A percentile compares a stretch with the other conserved stretches of the same genome.
Evolutionary conservation across 2,888 invertebrate species (phyloP).

Genomic region (Dynastes maya): DNA sequence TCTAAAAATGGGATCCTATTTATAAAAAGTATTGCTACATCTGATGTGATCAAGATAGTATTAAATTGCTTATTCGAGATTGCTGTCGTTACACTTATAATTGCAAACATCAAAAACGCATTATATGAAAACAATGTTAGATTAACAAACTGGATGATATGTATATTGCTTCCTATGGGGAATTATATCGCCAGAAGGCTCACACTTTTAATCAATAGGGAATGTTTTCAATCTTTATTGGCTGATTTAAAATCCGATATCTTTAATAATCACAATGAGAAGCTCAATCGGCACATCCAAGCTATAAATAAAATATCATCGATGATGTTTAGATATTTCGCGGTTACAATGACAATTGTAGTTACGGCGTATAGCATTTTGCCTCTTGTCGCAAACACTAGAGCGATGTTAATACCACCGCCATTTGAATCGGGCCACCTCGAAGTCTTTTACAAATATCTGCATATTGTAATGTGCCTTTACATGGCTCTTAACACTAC

Average conservation of each 20-base stretch:
- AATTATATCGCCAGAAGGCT: too few relatives aligned
- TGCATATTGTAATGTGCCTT: background rate
- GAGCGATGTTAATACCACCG: too few relatives aligned
- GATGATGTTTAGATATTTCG: conserved; percentile 11
- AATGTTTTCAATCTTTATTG: background rate
- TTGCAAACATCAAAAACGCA: background rate
- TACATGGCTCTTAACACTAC: background rate
- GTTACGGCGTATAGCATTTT: too few relatives aligned
- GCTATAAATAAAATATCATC: background rate
- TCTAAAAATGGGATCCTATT: background rate
- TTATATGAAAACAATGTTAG: background rate
- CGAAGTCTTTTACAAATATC: too few relatives aligned
- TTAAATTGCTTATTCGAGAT: background rate
- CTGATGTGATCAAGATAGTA: background rate
- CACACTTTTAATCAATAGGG: background rate
- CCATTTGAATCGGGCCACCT: too few relatives aligned
- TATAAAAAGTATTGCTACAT: background rate
- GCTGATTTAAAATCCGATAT: conserved; percentile 15
- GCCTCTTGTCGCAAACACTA: too few relatives aligned
- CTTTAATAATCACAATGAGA: background rate
- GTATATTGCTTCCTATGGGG: background rate
- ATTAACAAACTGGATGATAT: background rate
- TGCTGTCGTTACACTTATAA: background rate
- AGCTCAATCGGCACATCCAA: background rate
- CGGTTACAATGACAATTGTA: too few relatives aligned